Evolutionary conservation across 2,888 invertebrate species (phyloP).

Genomic region (Parnassius glacialis): DNA sequence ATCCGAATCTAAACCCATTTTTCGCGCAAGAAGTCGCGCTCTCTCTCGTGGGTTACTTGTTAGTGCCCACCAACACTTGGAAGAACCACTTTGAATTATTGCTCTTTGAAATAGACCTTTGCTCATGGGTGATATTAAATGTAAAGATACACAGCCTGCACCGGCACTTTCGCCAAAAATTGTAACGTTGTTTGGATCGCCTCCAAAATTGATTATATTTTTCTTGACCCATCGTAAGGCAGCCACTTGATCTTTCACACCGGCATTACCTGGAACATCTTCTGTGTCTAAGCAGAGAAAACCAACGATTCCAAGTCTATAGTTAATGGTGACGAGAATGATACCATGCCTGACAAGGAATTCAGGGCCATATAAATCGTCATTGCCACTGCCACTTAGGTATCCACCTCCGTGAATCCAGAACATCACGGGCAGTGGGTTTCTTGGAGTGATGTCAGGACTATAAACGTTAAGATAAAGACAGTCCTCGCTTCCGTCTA

Average conservation of each 20-base stretch:
- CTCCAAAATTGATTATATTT: constrained; percentile 63
- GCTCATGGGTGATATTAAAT: constrained; percentile 67
- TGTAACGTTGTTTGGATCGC: constrained; percentile 63
- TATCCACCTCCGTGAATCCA: constrained; percentile 66
- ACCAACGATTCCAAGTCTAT: constrained; percentile 61
- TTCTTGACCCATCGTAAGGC: constrained; percentile 63
- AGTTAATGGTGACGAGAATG: constrained; percentile 65
- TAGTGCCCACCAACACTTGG: constrained; percentile 78
- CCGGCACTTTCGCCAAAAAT: constrained; percentile 73
- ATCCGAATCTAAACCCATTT: constrained; percentile 52
- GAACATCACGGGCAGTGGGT: constrained; percentile 57
- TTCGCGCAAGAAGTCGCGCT: constrained; percentile 47
- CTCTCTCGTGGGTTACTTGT: constrained; percentile 70
- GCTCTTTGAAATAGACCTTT: constrained; percentile 66
- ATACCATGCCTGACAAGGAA: constrained; percentile 58
- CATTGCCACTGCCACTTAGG: constrained; percentile 52
- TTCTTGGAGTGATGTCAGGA: constrained; percentile 44
- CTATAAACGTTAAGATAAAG: constrained; percentile 67
- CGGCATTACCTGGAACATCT: constrained; percentile 70
- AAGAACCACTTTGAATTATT: constrained; percentile 86
- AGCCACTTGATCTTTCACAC: constrained; percentile 71
- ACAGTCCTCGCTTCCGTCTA: constrained; percentile 56
- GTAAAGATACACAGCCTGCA: constrained; percentile 50
- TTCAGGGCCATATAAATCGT: constrained; percentile 58
- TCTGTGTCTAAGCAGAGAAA: constrained; percentile 60